phyloP scores from a whole-genome alignment of 2,113 vertebrate genomes.

The Plotosus lineatus region DNA sequence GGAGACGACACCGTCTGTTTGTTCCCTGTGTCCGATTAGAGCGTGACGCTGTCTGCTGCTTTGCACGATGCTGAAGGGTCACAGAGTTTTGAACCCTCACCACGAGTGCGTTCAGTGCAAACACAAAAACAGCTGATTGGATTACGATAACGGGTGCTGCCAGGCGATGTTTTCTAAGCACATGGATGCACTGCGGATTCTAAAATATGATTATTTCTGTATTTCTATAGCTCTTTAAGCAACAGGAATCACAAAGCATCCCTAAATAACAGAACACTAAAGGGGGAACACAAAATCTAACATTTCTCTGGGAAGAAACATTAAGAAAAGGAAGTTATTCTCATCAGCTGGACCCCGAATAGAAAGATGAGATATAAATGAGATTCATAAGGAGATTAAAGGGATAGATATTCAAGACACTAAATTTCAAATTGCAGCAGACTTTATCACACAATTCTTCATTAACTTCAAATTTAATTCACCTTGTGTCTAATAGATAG shows the following conservation, averaged over 20 bases:
- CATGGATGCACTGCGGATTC: background rate
- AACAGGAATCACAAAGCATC: background rate
- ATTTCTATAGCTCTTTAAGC: background rate
- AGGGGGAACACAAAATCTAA: background rate
- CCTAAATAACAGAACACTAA: background rate
- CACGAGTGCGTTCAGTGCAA: conserved; percentile 25
- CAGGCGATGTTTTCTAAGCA: background rate
- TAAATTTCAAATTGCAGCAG: background rate
- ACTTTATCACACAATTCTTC: background rate
- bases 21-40: conserved; percentile 51
- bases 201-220: background rate
- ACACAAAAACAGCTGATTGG: conserved; percentile 35
- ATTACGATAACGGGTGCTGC: background rate
- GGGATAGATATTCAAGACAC: background rate
- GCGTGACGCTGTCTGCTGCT: conserved; percentile 42
- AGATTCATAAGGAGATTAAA: background rate
- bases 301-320: background rate
- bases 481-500: background rate
- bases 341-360: background rate
- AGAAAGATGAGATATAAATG: background rate
- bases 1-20: conserved; percentile 48
- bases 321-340: background rate
- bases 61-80: conserved; percentile 25
- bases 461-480: background rate
- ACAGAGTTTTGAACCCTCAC: conserved; percentile 37